A percentile compares a stretch with the other conserved stretches of the same genome.
phyloP scores from a whole-genome alignment of 2,888 invertebrate genomes.

The Phanerotoma sp. region DNA sequence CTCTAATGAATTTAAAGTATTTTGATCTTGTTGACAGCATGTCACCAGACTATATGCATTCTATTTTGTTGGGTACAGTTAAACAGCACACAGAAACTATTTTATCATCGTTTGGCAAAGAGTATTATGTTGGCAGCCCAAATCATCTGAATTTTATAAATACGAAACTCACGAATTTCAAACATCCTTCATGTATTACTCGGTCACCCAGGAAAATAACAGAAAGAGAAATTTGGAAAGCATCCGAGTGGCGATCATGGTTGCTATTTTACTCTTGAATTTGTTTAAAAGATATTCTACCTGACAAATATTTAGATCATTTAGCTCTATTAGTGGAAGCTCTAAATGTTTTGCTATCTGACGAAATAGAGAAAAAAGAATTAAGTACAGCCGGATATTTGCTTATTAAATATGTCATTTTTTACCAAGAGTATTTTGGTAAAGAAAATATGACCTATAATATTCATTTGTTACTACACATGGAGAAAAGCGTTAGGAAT shows the following conservation, averaged over 20 bases:
- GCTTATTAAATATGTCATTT: constrained; percentile 8
- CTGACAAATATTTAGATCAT: constrained; percentile 12
- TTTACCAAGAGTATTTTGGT: constrained; percentile 10
- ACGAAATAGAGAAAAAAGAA: constrained; percentile 6
- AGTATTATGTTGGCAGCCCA: constrained; percentile 24
- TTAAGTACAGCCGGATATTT: background rate
- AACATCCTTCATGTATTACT: constrained; percentile 16
- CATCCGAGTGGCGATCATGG: constrained; percentile 13
- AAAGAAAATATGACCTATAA: constrained; percentile 18
- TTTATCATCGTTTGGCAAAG: constrained; percentile 5
- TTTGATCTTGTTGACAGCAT: constrained; percentile 23
- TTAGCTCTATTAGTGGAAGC: constrained; percentile 11
- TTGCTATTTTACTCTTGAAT: constrained; percentile 1
- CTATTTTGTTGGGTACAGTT: constrained; percentile 15
- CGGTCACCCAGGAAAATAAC: constrained; percentile 4
- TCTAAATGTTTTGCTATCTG: constrained; percentile 12
- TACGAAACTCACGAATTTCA: background rate
- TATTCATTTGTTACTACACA: constrained; percentile 15
- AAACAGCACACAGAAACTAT: constrained; percentile 12
- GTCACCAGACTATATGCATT: constrained; percentile 19
- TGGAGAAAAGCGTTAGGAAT: constrained; percentile 13
- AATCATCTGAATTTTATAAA: constrained; percentile 18
- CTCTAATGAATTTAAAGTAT: constrained; percentile 25
- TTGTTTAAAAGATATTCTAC: constrained; percentile 20
- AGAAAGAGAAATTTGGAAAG: constrained; percentile 14